phyloP scores from a whole-genome alignment of 2,113 vertebrate species.

The Actenoides lindsayi region DNA sequence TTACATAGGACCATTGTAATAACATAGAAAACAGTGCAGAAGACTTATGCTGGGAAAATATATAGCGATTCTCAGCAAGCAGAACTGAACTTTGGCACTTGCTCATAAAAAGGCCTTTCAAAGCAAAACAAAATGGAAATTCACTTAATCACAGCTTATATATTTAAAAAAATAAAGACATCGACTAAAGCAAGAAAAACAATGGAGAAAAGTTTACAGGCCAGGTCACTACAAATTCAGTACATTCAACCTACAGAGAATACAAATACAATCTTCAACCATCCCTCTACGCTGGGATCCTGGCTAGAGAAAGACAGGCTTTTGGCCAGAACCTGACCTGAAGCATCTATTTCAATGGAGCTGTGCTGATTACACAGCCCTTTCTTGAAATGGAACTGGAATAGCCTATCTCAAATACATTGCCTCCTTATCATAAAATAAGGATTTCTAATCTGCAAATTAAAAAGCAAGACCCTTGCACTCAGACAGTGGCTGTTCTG shows the following conservation, averaged over 20 bases:
- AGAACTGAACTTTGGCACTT: slow-evolving; percentile 78
- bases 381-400: not conserved
- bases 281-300: not conserved
- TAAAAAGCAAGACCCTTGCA: slow-evolving; percentile 17
- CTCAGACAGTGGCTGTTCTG: not conserved
- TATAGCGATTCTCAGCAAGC: slow-evolving; percentile 57
- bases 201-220: not conserved
- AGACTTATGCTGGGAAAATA: slow-evolving; percentile 47
- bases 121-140: slow-evolving; percentile 41
- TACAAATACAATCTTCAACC: not conserved
- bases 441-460: slow-evolving; percentile 20
- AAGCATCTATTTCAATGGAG: not conserved
- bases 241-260: slow-evolving; percentile 39
- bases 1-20: slow-evolving; percentile 39
- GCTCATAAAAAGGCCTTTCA: slow-evolving; percentile 68
- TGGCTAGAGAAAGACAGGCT: not conserved
- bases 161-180: not conserved
- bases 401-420: not conserved
- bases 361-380: not conserved
- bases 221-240: slow-evolving; percentile 8
- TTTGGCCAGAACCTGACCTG: not conserved
- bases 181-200: slow-evolving; percentile 6
- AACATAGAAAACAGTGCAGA: slow-evolving; percentile 49
- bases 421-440: not conserved
- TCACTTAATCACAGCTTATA: slow-evolving; percentile 29